Base-by-base conservation (phyloP, 2,113 vertebrate species). In the Cepphus grylle region DNA sequence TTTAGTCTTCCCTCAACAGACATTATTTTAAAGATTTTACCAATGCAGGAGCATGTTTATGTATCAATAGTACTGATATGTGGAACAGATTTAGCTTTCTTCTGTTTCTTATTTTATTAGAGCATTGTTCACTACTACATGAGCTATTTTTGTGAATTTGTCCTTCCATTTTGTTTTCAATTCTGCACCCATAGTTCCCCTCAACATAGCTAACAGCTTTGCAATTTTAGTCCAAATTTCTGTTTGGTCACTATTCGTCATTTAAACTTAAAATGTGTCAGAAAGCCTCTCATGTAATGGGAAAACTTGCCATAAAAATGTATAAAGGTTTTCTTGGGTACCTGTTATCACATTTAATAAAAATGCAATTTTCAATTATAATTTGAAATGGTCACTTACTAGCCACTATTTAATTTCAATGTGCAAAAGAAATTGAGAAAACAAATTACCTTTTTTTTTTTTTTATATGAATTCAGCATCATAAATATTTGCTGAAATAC, bases 281-380 rank as follows among this genome's bases (percentile, higher is more conserved):
- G 97, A 95, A 96, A 97, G 86, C 91, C 97, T 96, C 96, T 98
- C 97, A 91, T 98, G 96, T 98, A 98, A 97, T 97, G 97, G 96
- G 90, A 97, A 97, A 96, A 97, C 93, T 97, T 98, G 94, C 97
- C 96, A 97, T 97, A 96, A 96, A 97, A 90, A 90, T 97, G 92
- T 97, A 91, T 70, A 94, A 96, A 97, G 93, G 71, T 97, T 97
- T 98, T 91, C 87, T 95, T 93, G 95, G 90, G 94, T 95, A 97
- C 59, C 32, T 95, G 81, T 96, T 97, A 90, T 97, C 92, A 97
- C 90, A 86, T 96, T 97, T 93, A 97, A 97, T 97, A 94, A 97
- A 97, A 97, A 90, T 83, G 67, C 56, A 91, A 49, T 97, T 98
- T 99, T 97, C 96, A 72, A 97, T 98, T 96, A 84, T 52, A 94